Evolutionary conservation across 2,888 invertebrate genomes (phyloP).

Genomic region (Synanthedon myopaeformis): DNA sequence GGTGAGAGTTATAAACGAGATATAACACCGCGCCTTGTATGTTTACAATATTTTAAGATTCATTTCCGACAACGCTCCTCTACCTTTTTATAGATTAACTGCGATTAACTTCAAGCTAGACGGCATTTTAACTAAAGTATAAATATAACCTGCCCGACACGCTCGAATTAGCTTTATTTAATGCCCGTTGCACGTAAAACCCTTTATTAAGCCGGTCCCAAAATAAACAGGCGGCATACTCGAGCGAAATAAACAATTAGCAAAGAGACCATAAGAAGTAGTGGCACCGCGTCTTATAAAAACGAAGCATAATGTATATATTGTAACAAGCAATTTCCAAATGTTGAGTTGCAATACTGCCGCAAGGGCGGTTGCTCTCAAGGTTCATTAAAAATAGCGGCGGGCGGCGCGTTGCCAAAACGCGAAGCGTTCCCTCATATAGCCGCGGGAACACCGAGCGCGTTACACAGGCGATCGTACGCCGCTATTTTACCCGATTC

Average conservation of each 20-base stretch:
- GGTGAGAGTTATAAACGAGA: background rate
- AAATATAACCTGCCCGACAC: too few species aligned
- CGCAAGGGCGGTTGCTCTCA: constrained; percentile 65
- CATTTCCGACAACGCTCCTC: too few species aligned
- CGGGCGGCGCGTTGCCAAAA: constrained; percentile 50
- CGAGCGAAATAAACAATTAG: too few species aligned
- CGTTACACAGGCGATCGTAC: constrained; percentile 23
- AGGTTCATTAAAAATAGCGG: constrained; percentile 63
- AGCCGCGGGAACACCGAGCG: constrained; percentile 25
- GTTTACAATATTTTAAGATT: too few species aligned
- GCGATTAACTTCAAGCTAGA: too few species aligned
- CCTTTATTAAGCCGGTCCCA: too few species aligned
- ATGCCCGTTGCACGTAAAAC: too few species aligned
- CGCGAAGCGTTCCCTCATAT: constrained; percentile 45
- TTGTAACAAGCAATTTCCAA: constrained; percentile 22
- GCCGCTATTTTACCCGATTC: constrained; percentile 38
- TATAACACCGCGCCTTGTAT: too few species aligned
- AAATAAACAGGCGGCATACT: too few species aligned
- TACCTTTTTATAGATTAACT: too few species aligned
- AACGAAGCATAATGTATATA: constrained; percentile 11
- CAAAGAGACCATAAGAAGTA: background rate
- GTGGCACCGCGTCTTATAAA: constrained; percentile 17
- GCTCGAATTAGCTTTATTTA: too few species aligned
- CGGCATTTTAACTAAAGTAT: too few species aligned
- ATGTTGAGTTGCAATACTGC: constrained; percentile 36